Evolutionary conservation across 2,888 invertebrate genomes (phyloP), one percentile per base, ranked within the genome.

Genomic region (Polietes domitor): DNA sequence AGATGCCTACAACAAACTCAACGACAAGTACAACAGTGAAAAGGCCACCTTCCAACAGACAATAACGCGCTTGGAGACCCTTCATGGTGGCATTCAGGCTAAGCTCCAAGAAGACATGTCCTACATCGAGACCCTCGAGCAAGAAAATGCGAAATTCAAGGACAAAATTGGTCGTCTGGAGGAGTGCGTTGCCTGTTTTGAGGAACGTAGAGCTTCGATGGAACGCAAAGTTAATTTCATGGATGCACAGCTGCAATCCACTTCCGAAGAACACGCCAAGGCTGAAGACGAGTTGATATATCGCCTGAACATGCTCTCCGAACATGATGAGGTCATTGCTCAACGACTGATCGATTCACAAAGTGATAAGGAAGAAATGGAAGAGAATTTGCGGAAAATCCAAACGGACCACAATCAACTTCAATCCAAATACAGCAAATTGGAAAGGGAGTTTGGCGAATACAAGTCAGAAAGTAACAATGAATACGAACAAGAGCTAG

Each of bases 71-170:
- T 83, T 92, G 7, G 92, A 92, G 76, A 91, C 90, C 0, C 82
- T 92, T 2, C 90, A 92, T 47, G 89, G 90, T 82, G 91, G 91
- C 77, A 91, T 91, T 10, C 91, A 95, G 83, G 95, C 95, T 1
- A 96, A 96, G 91, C 90, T 96, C 12, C 95, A 95, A 89, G 96
- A 96, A 90, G 93, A 95, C 83, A 95, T 96, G 89, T 93, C 95
- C 68, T 95, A 95, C 84, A 95, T 96, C 77, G 96, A 96, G 91
- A 95, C 94, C 50, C 92, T 96, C 80, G 95, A 96, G 90, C 91
- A 93, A 32, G 96, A 96, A 88, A 93, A 95, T 71, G 92, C 90
- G 2, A 94, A 94, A 87, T 94, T 95, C 77, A 95, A 94, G 87
- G 94, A 93, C 7, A 94, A 95, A 87, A 94, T 95, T 50, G 93